Evolutionary conservation across 2,888 invertebrate species (phyloP), one percentile per base, ranked within the genome.

Genomic region (Elaeidobius kamerunicus): DNA sequence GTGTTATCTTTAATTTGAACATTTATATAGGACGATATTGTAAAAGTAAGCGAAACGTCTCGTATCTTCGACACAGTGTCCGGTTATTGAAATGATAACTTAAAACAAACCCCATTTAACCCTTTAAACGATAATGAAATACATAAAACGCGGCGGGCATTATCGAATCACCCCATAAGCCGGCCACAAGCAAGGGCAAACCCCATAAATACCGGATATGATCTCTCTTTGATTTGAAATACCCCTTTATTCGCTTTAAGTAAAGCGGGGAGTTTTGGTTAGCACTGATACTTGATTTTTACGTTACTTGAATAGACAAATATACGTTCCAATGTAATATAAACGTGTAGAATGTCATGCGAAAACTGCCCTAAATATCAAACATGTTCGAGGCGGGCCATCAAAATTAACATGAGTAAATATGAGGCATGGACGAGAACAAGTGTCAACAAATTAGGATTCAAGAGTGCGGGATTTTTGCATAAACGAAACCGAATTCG

Each of bases 201-300:
- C 65, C 65, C 60, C 56, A 68, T 68, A 68, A 69, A 69, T 69
- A 67, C 56, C 60, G 53, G 58, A 58, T 60, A 61, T 68, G 68
- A 69, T 68, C 68, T 68, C 68, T 58, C n/a, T n/a, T n/a, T n/a
- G n/a, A n/a, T n/a, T n/a, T n/a, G n/a, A n/a, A n/a, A n/a, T n/a
- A n/a, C n/a, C n/a, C n/a, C n/a, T n/a, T n/a, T 47, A 48, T 44
- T 39, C 35, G 20, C 41, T 39, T 50, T 43, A 49, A 54, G 41
- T 49, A 40, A 44, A 49, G 17, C 12, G 40, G 28, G 18, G 40
- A 48, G 48, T 53, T 53, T 53, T 53, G 18, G 48, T n/a, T n/a
- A n/a, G n/a, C n/a, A n/a, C n/a, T n/a, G n/a, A n/a, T n/a, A n/a
- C n/a, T n/a, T n/a, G n/a, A n/a, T n/a, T n/a, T n/a, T n/a, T n/a